These are phyloP conservation scores for Manis javanica DNA, from an alignment of 2,797 vertebrate genomes.

Conservation along the genomic window DNA sequence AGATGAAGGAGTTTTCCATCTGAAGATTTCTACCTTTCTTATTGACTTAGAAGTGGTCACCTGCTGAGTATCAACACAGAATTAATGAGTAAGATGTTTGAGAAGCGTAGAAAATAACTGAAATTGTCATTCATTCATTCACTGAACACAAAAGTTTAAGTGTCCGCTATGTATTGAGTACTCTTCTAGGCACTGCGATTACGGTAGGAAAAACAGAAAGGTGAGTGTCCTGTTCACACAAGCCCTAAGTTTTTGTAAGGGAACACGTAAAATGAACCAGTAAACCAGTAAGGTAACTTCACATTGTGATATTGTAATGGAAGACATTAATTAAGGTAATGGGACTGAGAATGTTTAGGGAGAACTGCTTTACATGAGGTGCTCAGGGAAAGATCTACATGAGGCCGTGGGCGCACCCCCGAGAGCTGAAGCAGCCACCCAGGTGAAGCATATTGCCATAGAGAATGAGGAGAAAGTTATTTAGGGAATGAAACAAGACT, in stretches of 20 bases:
- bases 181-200: not conserved
- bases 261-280: not conserved
- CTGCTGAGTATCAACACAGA: not conserved
- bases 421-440: not conserved
- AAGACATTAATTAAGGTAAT: not conserved
- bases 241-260: not conserved
- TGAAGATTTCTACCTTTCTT: slow-evolving; percentile 4
- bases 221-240: not conserved
- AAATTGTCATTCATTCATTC: not conserved
- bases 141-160: not conserved
- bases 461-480: not conserved
- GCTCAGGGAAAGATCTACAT: not conserved
- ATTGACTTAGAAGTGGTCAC: not conserved
- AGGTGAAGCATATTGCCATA: not conserved
- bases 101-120: not conserved
- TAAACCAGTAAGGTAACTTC: not conserved
- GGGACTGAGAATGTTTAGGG: not conserved
- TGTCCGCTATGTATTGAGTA: not conserved
- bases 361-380: not conserved
- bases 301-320: not conserved
- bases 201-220: not conserved
- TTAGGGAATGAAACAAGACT: not conserved
- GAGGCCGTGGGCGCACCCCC: not conserved
- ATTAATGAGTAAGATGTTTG: not conserved
- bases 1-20: slow-evolving; percentile 29